Evolutionary conservation across 2,888 invertebrate genomes (phyloP), one percentile per base, ranked within the genome.

Genomic region (Amblyteles armatorius): DNA sequence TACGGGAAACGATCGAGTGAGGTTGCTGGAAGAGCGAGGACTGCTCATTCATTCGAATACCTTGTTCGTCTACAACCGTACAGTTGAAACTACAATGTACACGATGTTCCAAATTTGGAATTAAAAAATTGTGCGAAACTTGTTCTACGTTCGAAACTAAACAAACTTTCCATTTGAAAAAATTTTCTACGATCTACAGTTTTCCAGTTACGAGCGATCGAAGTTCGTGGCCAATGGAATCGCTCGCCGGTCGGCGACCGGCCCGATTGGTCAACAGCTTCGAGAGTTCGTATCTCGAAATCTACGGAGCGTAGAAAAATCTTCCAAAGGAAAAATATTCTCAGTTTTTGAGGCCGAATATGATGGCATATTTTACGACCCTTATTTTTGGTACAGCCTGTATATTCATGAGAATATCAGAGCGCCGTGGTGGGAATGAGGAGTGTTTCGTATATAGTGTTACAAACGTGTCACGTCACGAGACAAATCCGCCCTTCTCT

Each of bases 401-500:
- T 60, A 60, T 29, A 60, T 29, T 33, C 16, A 29, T 16, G 26
- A 16, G 60, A 60, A 26, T 22, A 29, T 13, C 60, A 1, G 13
- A 60, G 29, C 13, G 60, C 60, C 4, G 60, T 33, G 60, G 60
- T 16, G 60, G 60, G 26, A 22, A 29, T 26, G 4, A 29, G 26
- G n/a, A 60, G 29, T 60, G 33, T 36, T 33, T 22, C 33, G 55
- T 29, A 13, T 60, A 67, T 74, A 63, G 52, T 65, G 67, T 81
- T 79, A 81, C 86, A 60, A 81, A 84, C 74, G 60, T 81, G 78
- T 86, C 85, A 79, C 84, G 86, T 86, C 85, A 87, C 73, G 72
- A 50, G 86, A 84, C 86, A 88, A 88, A 88, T 88, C 88, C 88
- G 79, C 74, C 76, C 82, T 76, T 71, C 77, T 68, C 79, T 81